Percentiles rank a stretch among this genome's conserved stretches.
Evolutionary conservation across 2,113 vertebrate species (phyloP).

Genomic region (rat (Rattus norvegicus)): DNA sequence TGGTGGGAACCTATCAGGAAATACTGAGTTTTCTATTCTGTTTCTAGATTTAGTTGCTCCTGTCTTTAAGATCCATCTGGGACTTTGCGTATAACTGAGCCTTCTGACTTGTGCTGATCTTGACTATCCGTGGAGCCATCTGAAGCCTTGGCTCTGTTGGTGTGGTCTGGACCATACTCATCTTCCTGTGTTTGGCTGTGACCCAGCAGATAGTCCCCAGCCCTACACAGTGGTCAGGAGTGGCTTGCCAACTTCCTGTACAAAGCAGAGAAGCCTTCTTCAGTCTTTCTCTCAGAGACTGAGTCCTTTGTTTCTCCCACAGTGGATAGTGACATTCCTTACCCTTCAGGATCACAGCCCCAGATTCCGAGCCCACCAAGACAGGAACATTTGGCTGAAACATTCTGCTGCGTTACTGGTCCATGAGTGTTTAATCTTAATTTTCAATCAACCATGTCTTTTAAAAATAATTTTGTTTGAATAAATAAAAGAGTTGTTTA

Average conservation of each 20-base stretch:
- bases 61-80: background rate
- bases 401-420: background rate
- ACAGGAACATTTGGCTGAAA: background rate
- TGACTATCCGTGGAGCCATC: background rate
- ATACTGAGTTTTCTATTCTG: background rate
- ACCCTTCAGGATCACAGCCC: background rate
- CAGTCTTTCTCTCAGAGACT: background rate
- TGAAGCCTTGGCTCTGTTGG: background rate
- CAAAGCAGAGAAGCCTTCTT: background rate
- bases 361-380: background rate
- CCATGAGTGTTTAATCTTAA: slow-evolving; percentile 18
- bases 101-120: background rate
- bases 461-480: slow-evolving; percentile 34
- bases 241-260: background rate
- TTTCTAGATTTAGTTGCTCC: background rate
- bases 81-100: background rate
- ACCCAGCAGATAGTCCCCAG: background rate
- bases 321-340: background rate
- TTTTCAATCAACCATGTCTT: slow-evolving; percentile 38
- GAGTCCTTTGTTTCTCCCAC: background rate
- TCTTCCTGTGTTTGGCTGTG: background rate
- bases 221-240: background rate
- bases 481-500: slow-evolving; percentile 24
- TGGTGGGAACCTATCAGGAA: background rate
- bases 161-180: background rate